phyloP scores from a whole-genome alignment of 2,888 invertebrate genomes.

The Epinotia nisella region DNA sequence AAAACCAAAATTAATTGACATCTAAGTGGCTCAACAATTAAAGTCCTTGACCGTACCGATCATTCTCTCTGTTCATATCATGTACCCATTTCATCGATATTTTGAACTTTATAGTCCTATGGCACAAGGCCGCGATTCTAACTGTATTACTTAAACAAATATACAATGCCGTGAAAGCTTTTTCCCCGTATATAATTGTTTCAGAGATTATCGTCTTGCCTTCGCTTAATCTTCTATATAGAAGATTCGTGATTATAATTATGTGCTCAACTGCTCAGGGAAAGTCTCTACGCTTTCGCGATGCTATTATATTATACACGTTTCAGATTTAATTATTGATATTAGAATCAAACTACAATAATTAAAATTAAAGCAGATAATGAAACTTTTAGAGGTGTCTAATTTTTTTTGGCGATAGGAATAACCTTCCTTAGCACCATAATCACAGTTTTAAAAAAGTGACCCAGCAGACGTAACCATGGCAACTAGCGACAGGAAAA shows the following conservation, averaged over 20 bases:
- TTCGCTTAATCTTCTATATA: neutral
- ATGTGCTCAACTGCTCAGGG: too few species aligned
- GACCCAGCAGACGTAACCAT: too few species aligned
- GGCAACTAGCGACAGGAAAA: too few species aligned
- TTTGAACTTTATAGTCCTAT: neutral
- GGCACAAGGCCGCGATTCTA: neutral
- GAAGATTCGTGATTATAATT: slow-evolving; percentile 7
- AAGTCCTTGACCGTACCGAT: too few species aligned
- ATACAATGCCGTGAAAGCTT: slow-evolving; percentile 1
- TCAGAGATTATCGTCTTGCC: slow-evolving; percentile 12
- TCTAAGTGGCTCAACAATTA: too few species aligned
- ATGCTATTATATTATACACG: neutral
- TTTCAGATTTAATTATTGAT: slow-evolving; percentile 1
- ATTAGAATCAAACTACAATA: neutral
- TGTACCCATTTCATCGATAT: neutral
- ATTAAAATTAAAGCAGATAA: too few species aligned
- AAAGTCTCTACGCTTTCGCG: too few species aligned
- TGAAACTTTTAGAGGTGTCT: too few species aligned
- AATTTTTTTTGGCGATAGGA: too few species aligned
- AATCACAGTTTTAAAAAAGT: too few species aligned
- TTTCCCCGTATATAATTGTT: slow-evolving; percentile 20
- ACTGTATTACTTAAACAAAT: neutral
- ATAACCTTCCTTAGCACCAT: too few species aligned
- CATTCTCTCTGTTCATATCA: neutral
- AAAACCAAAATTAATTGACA: too few species aligned